A percentile compares a stretch with the other conserved stretches of the same genome.
These are phyloP conservation scores for Temnothorax rugatulus DNA, from an alignment of 2,888 invertebrate genomes.

Conservation along the genomic window DNA sequence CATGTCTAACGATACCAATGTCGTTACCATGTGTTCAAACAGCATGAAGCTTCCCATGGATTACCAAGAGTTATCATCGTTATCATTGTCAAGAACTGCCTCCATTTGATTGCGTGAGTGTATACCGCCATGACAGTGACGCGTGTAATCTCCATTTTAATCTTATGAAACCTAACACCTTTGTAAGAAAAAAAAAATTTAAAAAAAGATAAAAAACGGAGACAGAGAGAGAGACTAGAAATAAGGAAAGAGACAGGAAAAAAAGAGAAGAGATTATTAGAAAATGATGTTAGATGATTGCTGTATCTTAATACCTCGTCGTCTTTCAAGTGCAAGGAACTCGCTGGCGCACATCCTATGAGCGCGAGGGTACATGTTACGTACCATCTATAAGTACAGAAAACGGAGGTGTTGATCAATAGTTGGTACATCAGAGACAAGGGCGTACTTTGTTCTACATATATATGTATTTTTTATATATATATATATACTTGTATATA, in stretches of 20 bases:
- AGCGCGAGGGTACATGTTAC: slow-evolving; percentile 85
- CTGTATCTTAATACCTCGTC: slow-evolving; percentile 85
- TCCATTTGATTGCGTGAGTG: slow-evolving; percentile 16
- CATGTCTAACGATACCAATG: slow-evolving; percentile 48
- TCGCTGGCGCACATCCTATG: slow-evolving; percentile 86
- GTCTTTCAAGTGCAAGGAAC: slow-evolving; percentile 85
- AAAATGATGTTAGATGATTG: slow-evolving; percentile 83
- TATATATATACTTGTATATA: slow-evolving; percentile 46
- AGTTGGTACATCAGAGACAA: slow-evolving; percentile 79
- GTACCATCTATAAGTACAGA: slow-evolving; percentile 86
- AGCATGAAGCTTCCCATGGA: slow-evolving; percentile 51
- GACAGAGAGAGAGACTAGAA: slow-evolving; percentile 33
- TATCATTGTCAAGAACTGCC: slow-evolving; percentile 25
- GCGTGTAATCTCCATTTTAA: slow-evolving; percentile 66
- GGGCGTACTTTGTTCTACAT: slow-evolving; percentile 80
- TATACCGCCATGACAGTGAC: slow-evolving; percentile 54
- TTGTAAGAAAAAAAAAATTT: slow-evolving; percentile 40
- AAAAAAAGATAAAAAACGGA: slow-evolving; percentile 55
- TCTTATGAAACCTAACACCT: slow-evolving; percentile 63
- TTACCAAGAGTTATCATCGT: slow-evolving; percentile 24
- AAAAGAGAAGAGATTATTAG: slow-evolving; percentile 69
- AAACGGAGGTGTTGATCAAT: slow-evolving; percentile 86
- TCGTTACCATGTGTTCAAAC: slow-evolving; percentile 72
- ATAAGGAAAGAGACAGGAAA: slow-evolving; percentile 23
- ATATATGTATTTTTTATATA: slow-evolving; percentile 45